These are phyloP conservation scores for Nanger granti DNA, from an alignment of 2,113 vertebrate species.

Conservation along the genomic window DNA sequence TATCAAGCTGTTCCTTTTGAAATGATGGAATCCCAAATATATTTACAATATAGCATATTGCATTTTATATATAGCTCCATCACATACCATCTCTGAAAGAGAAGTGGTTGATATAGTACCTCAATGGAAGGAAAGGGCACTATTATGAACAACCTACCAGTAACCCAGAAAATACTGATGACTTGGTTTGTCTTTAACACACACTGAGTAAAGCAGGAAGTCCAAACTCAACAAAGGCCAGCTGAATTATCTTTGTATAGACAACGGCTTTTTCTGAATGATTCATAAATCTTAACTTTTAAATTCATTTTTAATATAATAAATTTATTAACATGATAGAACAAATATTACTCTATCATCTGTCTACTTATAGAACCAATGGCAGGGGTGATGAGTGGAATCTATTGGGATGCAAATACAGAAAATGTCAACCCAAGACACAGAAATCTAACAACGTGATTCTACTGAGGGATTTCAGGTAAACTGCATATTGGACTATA, in stretches of 20 bases:
- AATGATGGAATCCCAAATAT: neutral
- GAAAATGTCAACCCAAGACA: neutral
- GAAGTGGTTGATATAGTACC: neutral
- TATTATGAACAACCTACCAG: neutral
- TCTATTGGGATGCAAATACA: neutral
- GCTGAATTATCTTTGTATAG: neutral
- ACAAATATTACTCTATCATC: neutral
- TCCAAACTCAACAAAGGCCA: neutral
- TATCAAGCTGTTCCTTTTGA: neutral
- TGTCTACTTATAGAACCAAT: neutral
- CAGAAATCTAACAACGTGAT: neutral
- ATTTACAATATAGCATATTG: fast-evolving
- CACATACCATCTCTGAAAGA: neutral
- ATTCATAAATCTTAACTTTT: neutral
- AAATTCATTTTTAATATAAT: neutral
- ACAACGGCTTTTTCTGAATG: neutral
- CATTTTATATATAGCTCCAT: neutral
- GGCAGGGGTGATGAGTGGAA: neutral
- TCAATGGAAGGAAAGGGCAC: neutral
- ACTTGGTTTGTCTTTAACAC: neutral
- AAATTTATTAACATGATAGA: neutral
- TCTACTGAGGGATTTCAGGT: neutral
- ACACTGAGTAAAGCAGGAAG: neutral
- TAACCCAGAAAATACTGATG: neutral
- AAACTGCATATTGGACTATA: neutral